Evolutionary conservation across 64 coral and sea anemone genomes (phyloP), one percentile per base, ranked within the genome.

Genomic region (Acropora yongei): DNA sequence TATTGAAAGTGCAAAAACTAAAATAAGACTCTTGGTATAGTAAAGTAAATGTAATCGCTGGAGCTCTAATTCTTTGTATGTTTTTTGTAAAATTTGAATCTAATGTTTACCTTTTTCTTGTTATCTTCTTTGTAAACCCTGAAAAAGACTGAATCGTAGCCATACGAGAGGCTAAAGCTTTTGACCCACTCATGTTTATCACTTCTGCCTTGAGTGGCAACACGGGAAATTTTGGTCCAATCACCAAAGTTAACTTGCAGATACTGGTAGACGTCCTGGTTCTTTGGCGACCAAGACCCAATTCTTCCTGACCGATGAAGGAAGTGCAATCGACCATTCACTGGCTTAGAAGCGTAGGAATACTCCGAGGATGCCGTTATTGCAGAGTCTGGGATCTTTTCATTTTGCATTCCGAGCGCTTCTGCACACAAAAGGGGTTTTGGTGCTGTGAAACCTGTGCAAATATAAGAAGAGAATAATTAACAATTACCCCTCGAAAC

Each of bases 251-350:
- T 63, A 9, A 76, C 42, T 49, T 85, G 82, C 44, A 89, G 74
- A 1, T 20, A 89, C 12, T 89, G 87, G 6, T 20, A 50, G 5
- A 74, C 87, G 53, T 89, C 75, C 40, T 89, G 78, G 1, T 0
- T 41, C 47, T 63, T 60, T 1, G 87, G 51, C 1, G 44, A 8
- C 87, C 87, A 89, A 5, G 87, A 49, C 42, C 87, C 87, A 9
- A 13, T 11, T 42, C 87, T 49, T 8, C 74, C 74, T 11, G 68
- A 12, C 68, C 41, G 11, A 7, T 39, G 9, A 10, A 40, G 87
- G 7, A 89, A 78, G 39, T 89, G 76, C 17, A 89, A 66, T 45
- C 87, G 78, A 5, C 87, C 87, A 75, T 78, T 78, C 1, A 63
- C 42, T 6, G 87, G 30, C n/a, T 49, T 67, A 10, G 4, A 16